Percentiles rank a stretch among this genome's conserved stretches.
These are phyloP conservation scores for Lipotes vexillifer DNA, from an alignment of 2,113 vertebrate species.

Conservation along the genomic window DNA sequence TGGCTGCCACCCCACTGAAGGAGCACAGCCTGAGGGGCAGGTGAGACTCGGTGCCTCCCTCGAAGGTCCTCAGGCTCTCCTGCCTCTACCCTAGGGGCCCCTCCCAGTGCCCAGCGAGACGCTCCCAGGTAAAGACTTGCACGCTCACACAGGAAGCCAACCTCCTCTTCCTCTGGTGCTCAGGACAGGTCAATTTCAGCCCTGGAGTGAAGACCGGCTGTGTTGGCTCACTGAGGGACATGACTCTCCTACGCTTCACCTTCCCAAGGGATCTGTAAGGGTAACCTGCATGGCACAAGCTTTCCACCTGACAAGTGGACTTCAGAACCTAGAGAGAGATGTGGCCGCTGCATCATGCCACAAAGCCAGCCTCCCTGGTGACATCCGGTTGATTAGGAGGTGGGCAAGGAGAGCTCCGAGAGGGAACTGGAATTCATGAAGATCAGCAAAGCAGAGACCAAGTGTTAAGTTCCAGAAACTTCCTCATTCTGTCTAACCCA, in stretches of 20 bases:
- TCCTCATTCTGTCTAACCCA: neutral
- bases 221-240: neutral
- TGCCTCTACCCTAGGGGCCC: neutral
- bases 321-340: neutral
- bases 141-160: rapidly evolving
- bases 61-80: neutral
- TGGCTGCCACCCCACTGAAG: neutral
- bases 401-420: neutral
- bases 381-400: neutral
- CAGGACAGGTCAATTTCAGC: neutral
- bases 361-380: neutral
- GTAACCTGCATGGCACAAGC: neutral
- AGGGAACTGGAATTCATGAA: neutral
- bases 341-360: rapidly evolving
- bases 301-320: neutral
- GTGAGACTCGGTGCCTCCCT: neutral
- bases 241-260: neutral
- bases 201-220: neutral
- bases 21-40: neutral
- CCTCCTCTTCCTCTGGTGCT: neutral
- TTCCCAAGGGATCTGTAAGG: neutral
- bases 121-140: neutral
- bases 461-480: neutral
- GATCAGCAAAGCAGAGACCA: neutral
- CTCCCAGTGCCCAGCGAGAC: too few relatives aligned